Evolutionary conservation across 2,797 vertebrate species (phyloP), one percentile per base, ranked within the genome.

Genomic region (Lepilemur ruficaudatus): DNA sequence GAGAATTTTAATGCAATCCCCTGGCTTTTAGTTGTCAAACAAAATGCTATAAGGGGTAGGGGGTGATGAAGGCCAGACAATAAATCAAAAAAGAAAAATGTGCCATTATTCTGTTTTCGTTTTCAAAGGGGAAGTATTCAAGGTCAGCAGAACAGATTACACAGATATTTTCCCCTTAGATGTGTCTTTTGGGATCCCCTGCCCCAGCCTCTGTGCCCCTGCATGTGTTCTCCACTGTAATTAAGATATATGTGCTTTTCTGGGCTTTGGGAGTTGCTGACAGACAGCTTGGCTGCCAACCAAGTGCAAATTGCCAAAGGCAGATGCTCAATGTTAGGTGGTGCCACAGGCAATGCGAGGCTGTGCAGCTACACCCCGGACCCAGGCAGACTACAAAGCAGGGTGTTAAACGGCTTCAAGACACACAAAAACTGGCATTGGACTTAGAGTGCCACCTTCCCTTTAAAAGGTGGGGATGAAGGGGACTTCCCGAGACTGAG

Each of bases 11-110:
- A 94, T 88, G 63, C 80, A 93, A 67, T 13, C 73, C 85, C 67
- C 90, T 57, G 38, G 89, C 75, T 97, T 95, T 90, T 52, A 73
- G 93, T 81, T 97, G 89, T 93, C 96, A 94, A 96, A 95, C 57
- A 95, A 97, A 96, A 96, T 85, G 83, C 85, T 88, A 61, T 41
- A 57, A 95, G 70, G 97, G 48, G 72, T 95, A 90, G 61, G 25
- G 38, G 50, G 79, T 96, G 80, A 93, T 78, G 65, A 95, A 35
- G 25, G 25, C 41, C 85, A 91, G 75, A 83, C 18, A 93, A 80
- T 92, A 93, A 91, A 80, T 89, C 94, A 55, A 46, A 86, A 96
- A 95, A 94, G 65, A 97, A 97, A 94, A 91, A 95, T 30, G 5
- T 85, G 73, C 70, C 23, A 70, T 82, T 88, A 88, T 85, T 94